Evolutionary conservation across 1,140 invertebrate species (phyloP).

Genomic region (Sarcophaga peregrina): DNA sequence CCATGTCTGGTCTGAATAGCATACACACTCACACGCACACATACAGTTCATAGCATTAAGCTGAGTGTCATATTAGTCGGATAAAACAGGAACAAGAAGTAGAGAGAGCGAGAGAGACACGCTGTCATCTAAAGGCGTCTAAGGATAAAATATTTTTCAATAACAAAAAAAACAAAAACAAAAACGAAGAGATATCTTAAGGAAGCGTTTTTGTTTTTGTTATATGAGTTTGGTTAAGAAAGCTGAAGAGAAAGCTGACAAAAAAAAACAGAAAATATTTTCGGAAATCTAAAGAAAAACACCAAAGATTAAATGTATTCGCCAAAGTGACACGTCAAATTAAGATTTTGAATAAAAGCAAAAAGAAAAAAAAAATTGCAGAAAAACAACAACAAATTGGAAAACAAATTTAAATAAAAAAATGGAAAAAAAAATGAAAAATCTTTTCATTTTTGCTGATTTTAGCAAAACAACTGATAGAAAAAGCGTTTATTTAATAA

Average conservation of each 20-base stretch:
- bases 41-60: too few relatives aligned
- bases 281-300: neutral
- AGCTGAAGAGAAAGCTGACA: neutral
- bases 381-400: neutral
- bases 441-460: constrained; percentile 18
- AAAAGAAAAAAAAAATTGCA: neutral
- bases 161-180: neutral
- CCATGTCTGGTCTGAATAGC: neutral
- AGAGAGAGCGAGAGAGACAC: too few relatives aligned
- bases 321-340: constrained; percentile 33
- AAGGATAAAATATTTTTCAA: constrained; percentile 15
- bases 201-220: constrained; percentile 18
- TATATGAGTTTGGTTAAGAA: neutral
- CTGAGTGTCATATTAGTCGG: too few relatives aligned
- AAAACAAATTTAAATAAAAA: neutral
- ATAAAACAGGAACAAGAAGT: too few relatives aligned
- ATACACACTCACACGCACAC: neutral
- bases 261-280: neutral
- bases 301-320: neutral
- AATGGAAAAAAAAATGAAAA: neutral
- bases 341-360: constrained; percentile 36
- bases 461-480: constrained; percentile 15
- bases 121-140: constrained; percentile 9
- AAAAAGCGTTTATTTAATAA: too few relatives aligned
- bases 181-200: constrained; percentile 11